Percentiles rank a stretch among this genome's conserved stretches.
Conservation (phyloP, 2,888 invertebrate genomes). For the Platyscelio sp. region DNA sequence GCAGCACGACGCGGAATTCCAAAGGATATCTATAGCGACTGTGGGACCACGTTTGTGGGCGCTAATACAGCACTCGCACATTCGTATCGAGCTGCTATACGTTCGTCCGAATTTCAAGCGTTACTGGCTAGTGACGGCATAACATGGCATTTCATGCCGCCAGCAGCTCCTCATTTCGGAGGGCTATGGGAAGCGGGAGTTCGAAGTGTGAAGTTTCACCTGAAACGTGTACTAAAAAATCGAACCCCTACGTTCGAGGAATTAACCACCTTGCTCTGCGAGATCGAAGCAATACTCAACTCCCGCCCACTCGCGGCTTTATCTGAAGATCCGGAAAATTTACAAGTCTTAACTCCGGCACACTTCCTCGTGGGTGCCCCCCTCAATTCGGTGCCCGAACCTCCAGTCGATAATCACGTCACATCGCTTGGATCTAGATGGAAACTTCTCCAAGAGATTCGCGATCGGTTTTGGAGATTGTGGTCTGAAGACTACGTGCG, state of each 20-base stretch:
- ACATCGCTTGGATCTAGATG: background rate
- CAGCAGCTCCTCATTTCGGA: background rate
- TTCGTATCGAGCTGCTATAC: background rate
- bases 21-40: background rate
- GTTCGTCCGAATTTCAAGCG: background rate
- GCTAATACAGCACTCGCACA: background rate
- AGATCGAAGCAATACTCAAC: background rate
- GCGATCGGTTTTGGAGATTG: constrained; percentile 9
- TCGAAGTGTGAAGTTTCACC: background rate
- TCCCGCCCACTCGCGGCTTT: background rate
- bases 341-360: background rate
- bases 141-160: constrained; percentile 1
- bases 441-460: background rate
- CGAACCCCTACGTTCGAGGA: background rate
- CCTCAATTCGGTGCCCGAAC: background rate
- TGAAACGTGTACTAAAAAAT: background rate
- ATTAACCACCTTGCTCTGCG: background rate
- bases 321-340: background rate
- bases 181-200: background rate
- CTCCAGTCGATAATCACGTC: background rate
- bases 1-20: background rate
- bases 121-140: background rate
- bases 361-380: background rate
- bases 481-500: constrained; percentile 12
- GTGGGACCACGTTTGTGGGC: background rate